Evolutionary conservation across 2,888 invertebrate species (phyloP).

Genomic region (Monoplex corrugatus): DNA sequence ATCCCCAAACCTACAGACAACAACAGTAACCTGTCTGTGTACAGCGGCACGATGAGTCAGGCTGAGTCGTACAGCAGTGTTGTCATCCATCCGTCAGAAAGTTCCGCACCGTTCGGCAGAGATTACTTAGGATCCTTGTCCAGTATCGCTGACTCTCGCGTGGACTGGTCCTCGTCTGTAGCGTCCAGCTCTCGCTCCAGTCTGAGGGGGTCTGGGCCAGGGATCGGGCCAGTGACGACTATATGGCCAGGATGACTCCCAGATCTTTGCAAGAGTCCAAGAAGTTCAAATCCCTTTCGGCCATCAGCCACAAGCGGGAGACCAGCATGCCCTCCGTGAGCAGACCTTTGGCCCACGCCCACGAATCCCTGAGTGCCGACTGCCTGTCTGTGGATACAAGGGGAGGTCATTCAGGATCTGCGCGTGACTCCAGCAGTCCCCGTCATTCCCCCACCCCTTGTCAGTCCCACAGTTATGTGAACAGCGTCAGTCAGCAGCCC

Average conservation of each 20-base stretch:
- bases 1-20: constrained; percentile 40
- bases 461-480: constrained; percentile 60
- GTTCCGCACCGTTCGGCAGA: constrained; percentile 66
- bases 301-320: constrained; percentile 47
- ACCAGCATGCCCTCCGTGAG: constrained; percentile 44
- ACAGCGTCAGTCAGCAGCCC: neutral
- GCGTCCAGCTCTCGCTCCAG: constrained; percentile 43
- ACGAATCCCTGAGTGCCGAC: neutral
- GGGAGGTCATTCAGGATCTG: neutral
- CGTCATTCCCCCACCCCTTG: constrained; percentile 60
- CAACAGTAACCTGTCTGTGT: neutral
- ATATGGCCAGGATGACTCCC: constrained; percentile 36
- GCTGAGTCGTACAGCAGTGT: constrained; percentile 74
- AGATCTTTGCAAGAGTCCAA: constrained; percentile 47
- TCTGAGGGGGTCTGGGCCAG: constrained; percentile 19
- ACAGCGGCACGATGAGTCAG: constrained; percentile 67
- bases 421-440: constrained; percentile 51
- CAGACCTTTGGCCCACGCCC: neutral
- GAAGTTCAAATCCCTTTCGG: constrained; percentile 34
- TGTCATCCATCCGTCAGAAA: constrained; percentile 71
- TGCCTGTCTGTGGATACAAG: neutral
- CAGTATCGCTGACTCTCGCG: constrained; percentile 62
- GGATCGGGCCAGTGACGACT: constrained; percentile 66
- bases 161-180: constrained; percentile 57
- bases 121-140: constrained; percentile 69